phyloP scores from a whole-genome alignment of 2,797 vertebrate species.

The Aotus griseimembra region DNA sequence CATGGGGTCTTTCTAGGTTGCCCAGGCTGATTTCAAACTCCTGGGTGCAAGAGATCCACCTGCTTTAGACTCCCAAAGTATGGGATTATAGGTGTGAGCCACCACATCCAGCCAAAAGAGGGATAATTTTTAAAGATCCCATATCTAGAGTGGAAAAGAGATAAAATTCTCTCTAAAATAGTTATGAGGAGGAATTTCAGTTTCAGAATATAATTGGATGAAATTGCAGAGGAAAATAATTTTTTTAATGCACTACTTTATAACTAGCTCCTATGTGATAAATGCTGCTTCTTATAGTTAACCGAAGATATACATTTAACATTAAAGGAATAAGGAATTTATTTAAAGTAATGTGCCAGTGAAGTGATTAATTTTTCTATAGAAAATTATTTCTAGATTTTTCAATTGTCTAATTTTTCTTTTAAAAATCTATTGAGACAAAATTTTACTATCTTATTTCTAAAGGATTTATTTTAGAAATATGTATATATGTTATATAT shows the following conservation, averaged over 20 bases:
- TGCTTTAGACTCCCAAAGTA: not conserved
- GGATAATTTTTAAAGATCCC: not conserved
- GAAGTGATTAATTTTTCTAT: constrained; percentile 20
- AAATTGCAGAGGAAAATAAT: not conserved
- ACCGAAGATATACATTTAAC: not conserved
- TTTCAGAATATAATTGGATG: not conserved
- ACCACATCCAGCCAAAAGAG: not conserved
- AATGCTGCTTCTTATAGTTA: not conserved
- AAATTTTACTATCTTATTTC: not conserved
- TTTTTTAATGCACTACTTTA: not conserved
- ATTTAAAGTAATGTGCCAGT: not conserved
- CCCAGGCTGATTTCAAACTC: not conserved
- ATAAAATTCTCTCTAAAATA: not conserved
- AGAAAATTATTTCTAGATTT: constrained; percentile 25
- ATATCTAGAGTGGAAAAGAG: not conserved
- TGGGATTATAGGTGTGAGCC: not conserved
- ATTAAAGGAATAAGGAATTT: not conserved
- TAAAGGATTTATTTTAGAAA: constrained; percentile 18
- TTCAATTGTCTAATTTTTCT: not conserved
- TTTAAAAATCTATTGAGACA: constrained; percentile 37
- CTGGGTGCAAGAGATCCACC: not conserved
- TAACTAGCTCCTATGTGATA: not conserved
- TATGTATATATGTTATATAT: not conserved
- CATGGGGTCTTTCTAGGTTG: not conserved
- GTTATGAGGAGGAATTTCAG: not conserved